A percentile compares a stretch with the other conserved stretches of the same genome.
Conservation (phyloP, 1,140 invertebrate species). For the Dendrolimus kikuchii region DNA sequence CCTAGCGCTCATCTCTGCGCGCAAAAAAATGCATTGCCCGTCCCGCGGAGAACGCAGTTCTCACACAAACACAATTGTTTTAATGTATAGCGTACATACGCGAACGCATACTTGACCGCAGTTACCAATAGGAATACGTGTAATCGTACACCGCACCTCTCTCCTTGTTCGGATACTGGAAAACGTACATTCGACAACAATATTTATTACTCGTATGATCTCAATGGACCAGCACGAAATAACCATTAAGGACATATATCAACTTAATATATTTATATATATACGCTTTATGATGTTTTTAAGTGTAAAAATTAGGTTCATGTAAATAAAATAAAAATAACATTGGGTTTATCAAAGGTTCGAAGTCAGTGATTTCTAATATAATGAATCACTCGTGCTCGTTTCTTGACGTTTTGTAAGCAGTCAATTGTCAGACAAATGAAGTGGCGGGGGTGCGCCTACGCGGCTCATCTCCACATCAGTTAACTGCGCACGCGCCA, state of each 20-base stretch:
- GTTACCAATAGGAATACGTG: conserved; percentile 41
- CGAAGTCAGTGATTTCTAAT: conserved; percentile 10
- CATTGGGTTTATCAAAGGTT: conserved; percentile 4
- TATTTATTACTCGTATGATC: conserved; percentile 26
- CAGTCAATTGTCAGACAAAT: conserved; percentile 45
- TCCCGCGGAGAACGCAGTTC: conserved; percentile 58
- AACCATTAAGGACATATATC: no score
- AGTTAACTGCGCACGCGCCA: conserved; percentile 53
- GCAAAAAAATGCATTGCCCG: conserved; percentile 68
- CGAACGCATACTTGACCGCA: conserved; percentile 29
- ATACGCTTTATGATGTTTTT: no score
- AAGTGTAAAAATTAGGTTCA: no score
- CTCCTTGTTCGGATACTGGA: conserved; percentile 28
- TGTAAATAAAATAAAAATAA: not conserved
- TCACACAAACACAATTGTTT: conserved; percentile 42
- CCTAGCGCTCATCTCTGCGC: conserved; percentile 55
- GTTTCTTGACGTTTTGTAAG: conserved; percentile 16
- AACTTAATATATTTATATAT: not conserved
- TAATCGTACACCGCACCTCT: conserved; percentile 37
- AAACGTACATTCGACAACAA: conserved; percentile 30
- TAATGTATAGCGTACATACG: conserved; percentile 19
- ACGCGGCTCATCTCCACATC: conserved; percentile 56
- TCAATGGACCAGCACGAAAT: conserved; percentile 1
- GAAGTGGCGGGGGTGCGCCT: conserved; percentile 50
- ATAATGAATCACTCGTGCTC: conserved; percentile 13